Percentiles rank a stretch among this genome's conserved stretches.
Evolutionary conservation across 1,140 invertebrate species (phyloP).

Genomic region (Apis mellifera): Amel_HAv3.1 CM009941.2:10287001-10287500

Average conservation of each 20-base stretch:
- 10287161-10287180: constrained; percentile 57
- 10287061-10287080: constrained; percentile 22
- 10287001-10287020: constrained; percentile 55
- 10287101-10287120: neutral
- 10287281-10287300: neutral
- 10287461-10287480: neutral
- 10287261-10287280: neutral
- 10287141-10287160: constrained; percentile 25
- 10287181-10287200: constrained; percentile 52
- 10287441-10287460: neutral
- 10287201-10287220: neutral
- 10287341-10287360: too few relatives aligned
- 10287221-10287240: constrained; percentile 36
- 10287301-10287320: too few relatives aligned
- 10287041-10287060: constrained; percentile 38
- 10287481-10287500: neutral
- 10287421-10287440: neutral
- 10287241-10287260: neutral
- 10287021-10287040: constrained; percentile 20
- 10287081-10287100: neutral
- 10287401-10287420: neutral
- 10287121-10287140: neutral
- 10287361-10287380: too few relatives aligned
- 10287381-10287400: too few relatives aligned
- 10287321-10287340: neutral